Evolutionary conservation across 1,140 invertebrate genomes (phyloP), one percentile per base, ranked within the genome.

Genomic region (Andrena cerasifolii): DNA sequence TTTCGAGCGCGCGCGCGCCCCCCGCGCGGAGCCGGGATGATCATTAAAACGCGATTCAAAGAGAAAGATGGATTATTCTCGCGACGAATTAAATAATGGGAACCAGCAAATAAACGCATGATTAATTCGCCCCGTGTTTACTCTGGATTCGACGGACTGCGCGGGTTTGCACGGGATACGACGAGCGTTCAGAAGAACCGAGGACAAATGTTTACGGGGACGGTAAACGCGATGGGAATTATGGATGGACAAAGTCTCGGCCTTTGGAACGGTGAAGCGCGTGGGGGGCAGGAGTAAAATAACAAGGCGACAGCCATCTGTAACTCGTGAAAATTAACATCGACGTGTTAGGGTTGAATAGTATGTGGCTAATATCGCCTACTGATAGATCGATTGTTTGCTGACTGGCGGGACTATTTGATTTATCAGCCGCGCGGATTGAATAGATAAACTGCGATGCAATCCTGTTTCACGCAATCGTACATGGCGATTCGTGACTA

Each of bases 201-300:
- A 21, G 18, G 18, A 63, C 61, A 47, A 47, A 63, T 47, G 33
- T 63, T 63, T 47, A 26, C 33, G 26, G n/a, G 28, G n/a, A 26
- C 31, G 1, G 16, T 2, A 14, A 65, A 67, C 7, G 6, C n/a
- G 14, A 10, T 0, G 21, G 47, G 14, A 40, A 18, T 14, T n/a
- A 36, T n/a, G 7, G 21, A 26, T 54, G 10, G 36, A 28, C 18
- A 26, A 68, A 54, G 18, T 40, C 2, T 4, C 3, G n/a, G n/a
- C n/a, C n/a, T n/a, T n/a, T n/a, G n/a, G n/a, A n/a, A 26, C 16
- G 16, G 36, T 1, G 4, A n/a, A n/a, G 7, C 2, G 56, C 1
- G 31, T 21, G 10, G 14, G 14, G 18, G n/a, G 18, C 3, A 28
- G n/a, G n/a, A n/a, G n/a, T 12, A n/a, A 21, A 59, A 59, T 59